Evolutionary conservation across 2,797 vertebrate species (phyloP), one percentile per base, ranked within the genome.

Genomic region (Gambusia yucatana): DNA sequence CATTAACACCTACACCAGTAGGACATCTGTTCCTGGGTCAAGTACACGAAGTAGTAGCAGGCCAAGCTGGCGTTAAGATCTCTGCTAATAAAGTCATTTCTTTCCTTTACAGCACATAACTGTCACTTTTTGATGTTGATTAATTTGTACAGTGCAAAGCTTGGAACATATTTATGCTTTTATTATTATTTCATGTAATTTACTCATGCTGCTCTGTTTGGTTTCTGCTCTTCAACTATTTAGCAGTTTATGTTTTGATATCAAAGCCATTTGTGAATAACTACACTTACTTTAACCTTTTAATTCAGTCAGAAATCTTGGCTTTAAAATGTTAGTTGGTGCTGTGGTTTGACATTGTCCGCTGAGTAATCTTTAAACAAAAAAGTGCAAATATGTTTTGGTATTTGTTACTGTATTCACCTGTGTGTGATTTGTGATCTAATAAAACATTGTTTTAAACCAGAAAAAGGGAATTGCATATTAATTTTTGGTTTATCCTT

Each of bases 51-150:
- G 84, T 47, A 90, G 91, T 36, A 92, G 95, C 41, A 94, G 87
- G 81, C 92, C 96, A 52, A 95, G 95, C 72, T 97, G 97, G 97
- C 92, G 93, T 95, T 96, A 94, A 86, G 43, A 73, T 20, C 2
- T 72, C 82, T 11, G 33, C 17, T 30, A 59, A 59, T 50, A 36
- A 41, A 70, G 30, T 47, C 20, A 33, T 69, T 47, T 9, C 55
- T 80, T 65, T 48, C 63, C 22, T 14, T 17, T 39, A 6, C 72
- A 76, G 22, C 1, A 7, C 4, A 33, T 36, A 1, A 43, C 39
- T 43, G 10, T 41, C 39, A 69, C 41, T 41, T 65, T 57, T 25
- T 41, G 65, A 43, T 43, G 39, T 43, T 69, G 22, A 44, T 69
- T n/a, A 0, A 3, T 77, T 30, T 50, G 4, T 8, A 72, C 44